Conservation (phyloP, 2,113 vertebrate species). For the Cyanocitta stelleri region DNA sequence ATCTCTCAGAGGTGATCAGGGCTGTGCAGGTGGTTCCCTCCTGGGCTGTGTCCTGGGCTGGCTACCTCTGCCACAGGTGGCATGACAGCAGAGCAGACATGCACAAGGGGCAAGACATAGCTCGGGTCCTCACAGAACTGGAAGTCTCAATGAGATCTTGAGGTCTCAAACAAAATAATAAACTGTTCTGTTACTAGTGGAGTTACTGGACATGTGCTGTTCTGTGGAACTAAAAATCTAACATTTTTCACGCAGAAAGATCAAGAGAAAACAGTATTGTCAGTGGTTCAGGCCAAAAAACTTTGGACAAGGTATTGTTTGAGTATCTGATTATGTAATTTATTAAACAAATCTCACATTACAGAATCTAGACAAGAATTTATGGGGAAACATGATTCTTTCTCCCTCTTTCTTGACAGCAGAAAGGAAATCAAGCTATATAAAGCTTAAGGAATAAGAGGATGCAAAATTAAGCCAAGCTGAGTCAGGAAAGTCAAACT, state of each 20-base stretch:
- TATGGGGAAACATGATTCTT: not conserved
- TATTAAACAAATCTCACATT: not conserved
- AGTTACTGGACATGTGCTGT: not conserved
- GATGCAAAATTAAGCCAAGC: not conserved
- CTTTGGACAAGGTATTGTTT: not conserved
- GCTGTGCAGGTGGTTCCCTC: not conserved
- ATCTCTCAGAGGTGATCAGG: not conserved
- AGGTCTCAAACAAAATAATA: not conserved
- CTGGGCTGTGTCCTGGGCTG: not conserved
- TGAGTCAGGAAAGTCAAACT: not conserved
- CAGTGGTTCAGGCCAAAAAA: not conserved
- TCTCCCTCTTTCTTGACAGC: not conserved
- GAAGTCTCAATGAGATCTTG: not conserved
- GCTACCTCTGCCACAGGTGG: too few relatives aligned
- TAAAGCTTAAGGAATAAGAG: not conserved
- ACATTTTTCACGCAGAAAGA: not conserved
- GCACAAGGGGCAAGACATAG: not conserved
- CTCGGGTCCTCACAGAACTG: not conserved
- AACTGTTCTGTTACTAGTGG: not conserved
- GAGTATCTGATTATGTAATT: not conserved
- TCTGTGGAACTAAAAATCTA: not conserved
- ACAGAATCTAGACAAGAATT: not conserved
- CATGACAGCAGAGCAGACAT: accelerated
- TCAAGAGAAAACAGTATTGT: not conserved
- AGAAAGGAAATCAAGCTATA: not conserved